Base-by-base conservation (phyloP, 2,113 vertebrate species). In the Gallinago undulata region DNA sequence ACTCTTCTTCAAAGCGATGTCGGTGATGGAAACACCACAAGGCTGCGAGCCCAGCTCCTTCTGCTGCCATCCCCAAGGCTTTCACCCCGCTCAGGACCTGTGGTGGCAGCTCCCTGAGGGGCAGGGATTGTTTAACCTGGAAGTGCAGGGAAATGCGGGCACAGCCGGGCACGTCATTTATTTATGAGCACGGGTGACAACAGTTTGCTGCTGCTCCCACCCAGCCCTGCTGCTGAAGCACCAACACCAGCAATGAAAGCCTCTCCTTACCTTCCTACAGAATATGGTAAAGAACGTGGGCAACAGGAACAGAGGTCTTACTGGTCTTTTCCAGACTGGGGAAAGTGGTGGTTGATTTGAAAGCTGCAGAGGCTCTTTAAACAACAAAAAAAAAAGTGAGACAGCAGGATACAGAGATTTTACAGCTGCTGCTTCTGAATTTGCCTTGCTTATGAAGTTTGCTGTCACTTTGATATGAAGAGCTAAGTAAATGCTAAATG, bases 401-500 rank as follows among this genome's bases (percentile, higher is more conserved):
- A 11, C 37, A 87, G 50, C 86, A 87, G 72, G 73, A 67, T 63
- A 27, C 24, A 22, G 57, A 84, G 37, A 73, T 91, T 89, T 78
- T 80, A 84, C 86, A 94, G 92, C 88, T 86, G 76, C 93, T 88
- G 76, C 64, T 81, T 87, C 69, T 87, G 90, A 89, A 87, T 95
- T 91, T 91, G 80, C 66, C 45, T 93, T 75, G 73, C 92, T 92
- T 92, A n/a, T 89, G 84, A 82, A 95, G 62, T 82, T 84, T 91
- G 62, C 87, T 94, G 94, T 89, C 84, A 82, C 77, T 89, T 90
- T 59, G 70, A 41, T 76, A 73, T 15, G 74, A 94, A 93, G 60
- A 89, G 90, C 73, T 75, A 81, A 93, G 84, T 82, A 95, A 92
- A 84, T 82, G 80, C 89, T 91, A 92, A 94, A 87, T 93, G 80